Conservation (phyloP, 2,888 invertebrate species). For the Cheilosia vernalis region DNA sequence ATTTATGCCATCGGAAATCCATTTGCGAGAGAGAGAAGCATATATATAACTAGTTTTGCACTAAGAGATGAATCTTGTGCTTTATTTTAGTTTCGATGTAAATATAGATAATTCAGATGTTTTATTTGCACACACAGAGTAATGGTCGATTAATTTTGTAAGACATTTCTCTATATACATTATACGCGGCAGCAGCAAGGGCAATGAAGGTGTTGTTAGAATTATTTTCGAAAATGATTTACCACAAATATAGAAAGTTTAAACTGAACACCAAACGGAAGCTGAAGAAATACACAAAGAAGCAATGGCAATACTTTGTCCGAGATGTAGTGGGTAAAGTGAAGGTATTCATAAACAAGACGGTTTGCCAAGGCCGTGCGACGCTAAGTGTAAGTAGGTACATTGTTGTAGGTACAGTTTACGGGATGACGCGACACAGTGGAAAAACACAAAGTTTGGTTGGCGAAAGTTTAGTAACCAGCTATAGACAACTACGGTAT, state of each 20-base stretch:
- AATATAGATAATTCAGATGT: constrained; percentile 67
- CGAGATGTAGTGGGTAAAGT: too few relatives aligned
- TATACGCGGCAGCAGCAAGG: constrained; percentile 21
- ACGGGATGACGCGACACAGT: too few relatives aligned
- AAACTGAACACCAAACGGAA: constrained; percentile 14
- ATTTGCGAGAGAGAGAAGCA: constrained; percentile 17
- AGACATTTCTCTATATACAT: constrained; percentile 34
- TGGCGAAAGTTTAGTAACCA: too few relatives aligned
- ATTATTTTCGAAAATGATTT: constrained; percentile 31
- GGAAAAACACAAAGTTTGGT: too few relatives aligned
- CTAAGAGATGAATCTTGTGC: constrained; percentile 27
- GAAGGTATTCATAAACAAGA: too few relatives aligned
- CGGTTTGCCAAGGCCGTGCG: too few relatives aligned
- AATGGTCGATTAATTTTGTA: constrained; percentile 66
- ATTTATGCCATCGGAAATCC: constrained; percentile 62
- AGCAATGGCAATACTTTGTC: too few relatives aligned
- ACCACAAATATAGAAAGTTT: constrained; percentile 14
- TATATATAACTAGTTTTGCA: too few relatives aligned
- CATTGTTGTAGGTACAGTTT: too few relatives aligned
- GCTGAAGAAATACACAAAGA: constrained; percentile 2
- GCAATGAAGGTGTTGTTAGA: constrained; percentile 40
- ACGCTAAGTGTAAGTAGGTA: too few relatives aligned
- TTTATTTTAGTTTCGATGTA: constrained; percentile 64
- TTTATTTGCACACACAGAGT: constrained; percentile 59
- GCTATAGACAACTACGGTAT: too few relatives aligned